Conservation (phyloP, 2,797 vertebrate species). For the Chloroceryle inda region DNA sequence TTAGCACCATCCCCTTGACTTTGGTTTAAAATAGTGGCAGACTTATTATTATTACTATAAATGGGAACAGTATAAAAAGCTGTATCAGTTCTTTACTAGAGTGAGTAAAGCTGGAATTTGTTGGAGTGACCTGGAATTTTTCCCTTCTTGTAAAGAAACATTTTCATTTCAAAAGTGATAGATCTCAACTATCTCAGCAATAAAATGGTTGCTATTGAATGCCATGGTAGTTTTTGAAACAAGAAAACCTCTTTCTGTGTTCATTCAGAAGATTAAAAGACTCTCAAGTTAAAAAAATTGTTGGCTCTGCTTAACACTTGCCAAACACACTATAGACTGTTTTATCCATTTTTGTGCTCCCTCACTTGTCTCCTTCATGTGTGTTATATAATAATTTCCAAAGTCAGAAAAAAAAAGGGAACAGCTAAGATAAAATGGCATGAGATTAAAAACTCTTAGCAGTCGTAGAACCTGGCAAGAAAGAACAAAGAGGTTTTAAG, state of each 20-base stretch:
- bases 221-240: conserved; percentile 57
- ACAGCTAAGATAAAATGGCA: conserved; percentile 72
- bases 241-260: conserved; percentile 63
- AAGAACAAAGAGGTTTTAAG: conserved; percentile 78
- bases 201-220: conserved; percentile 68
- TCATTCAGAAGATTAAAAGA: conserved; percentile 69
- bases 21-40: neutral
- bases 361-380: conserved; percentile 62
- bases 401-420: conserved; percentile 76
- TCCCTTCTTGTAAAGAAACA: neutral
- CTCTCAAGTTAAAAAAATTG: conserved; percentile 60
- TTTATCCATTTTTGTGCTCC: conserved; percentile 75
- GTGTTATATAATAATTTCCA: conserved; percentile 78
- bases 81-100: conserved; percentile 20
- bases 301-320: conserved; percentile 67
- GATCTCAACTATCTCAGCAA: conserved; percentile 61
- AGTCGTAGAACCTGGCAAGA: conserved; percentile 35
- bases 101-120: conserved; percentile 55
- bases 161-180: conserved; percentile 56
- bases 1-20: conserved; percentile 25
- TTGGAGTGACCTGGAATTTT: conserved; percentile 31
- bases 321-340: conserved; percentile 51
- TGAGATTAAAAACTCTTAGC: conserved; percentile 55
- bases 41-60: conserved; percentile 44
- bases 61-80: conserved; percentile 41